phyloP scores from a whole-genome alignment of 2,113 vertebrate species.

The Mastomys natalensis region DNA sequence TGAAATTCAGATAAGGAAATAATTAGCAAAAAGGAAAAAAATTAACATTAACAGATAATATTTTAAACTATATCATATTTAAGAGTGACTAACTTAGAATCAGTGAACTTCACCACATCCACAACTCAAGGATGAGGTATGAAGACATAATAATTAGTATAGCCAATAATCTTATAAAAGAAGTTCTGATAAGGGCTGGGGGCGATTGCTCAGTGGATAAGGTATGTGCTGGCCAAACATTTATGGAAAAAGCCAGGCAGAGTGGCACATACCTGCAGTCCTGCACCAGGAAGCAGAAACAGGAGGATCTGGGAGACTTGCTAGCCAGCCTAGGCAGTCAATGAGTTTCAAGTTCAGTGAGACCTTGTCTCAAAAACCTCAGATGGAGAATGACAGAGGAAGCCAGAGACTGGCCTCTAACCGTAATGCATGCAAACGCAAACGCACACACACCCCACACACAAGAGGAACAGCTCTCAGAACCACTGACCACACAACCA shows the following conservation, averaged over 20 bases:
- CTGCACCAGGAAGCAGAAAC: background rate
- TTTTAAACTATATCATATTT: slow-evolving; percentile 32
- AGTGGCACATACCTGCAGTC: background rate
- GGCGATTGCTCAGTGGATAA: background rate
- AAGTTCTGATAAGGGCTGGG: background rate
- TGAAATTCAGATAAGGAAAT: slow-evolving; percentile 49
- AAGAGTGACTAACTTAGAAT: slow-evolving; percentile 4
- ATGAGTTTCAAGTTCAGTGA: background rate
- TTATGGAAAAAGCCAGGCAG: background rate
- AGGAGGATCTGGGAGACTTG: background rate
- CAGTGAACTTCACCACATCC: slow-evolving; percentile 35
- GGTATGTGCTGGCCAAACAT: background rate
- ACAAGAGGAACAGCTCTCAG: background rate
- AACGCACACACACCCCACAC: background rate
- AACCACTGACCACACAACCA: background rate
- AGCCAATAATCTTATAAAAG: slow-evolving; percentile 18
- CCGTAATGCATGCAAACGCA: background rate
- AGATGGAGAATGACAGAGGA: background rate
- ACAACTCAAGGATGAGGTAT: slow-evolving; percentile 1
- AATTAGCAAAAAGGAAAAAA: background rate
- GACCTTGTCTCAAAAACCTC: background rate
- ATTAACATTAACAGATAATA: slow-evolving; percentile 46
- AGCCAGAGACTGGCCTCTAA: background rate
- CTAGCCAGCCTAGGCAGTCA: background rate
- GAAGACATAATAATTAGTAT: background rate